A percentile compares a stretch with the other conserved stretches of the same genome.
Evolutionary conservation across 2,797 vertebrate species (phyloP).

Genomic region (Cephalopachus bancanus): DNA sequence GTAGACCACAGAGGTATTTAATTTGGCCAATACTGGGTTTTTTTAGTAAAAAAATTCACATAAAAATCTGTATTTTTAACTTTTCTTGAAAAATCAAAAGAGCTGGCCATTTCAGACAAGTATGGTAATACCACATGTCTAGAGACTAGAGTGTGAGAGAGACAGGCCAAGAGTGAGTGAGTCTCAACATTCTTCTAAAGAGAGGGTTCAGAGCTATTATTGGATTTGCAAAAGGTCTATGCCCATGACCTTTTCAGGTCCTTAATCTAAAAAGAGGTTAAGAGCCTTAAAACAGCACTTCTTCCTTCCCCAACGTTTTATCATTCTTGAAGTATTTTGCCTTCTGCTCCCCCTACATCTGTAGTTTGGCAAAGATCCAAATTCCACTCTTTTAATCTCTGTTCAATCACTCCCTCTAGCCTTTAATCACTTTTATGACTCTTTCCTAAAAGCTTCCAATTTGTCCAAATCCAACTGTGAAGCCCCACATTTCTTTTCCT

Average conservation of each 20-base stretch:
- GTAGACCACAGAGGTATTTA: background rate
- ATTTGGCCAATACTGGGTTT: background rate
- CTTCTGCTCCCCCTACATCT: conserved; percentile 11
- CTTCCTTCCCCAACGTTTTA: background rate
- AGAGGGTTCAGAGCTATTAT: background rate
- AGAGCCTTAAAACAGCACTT: background rate
- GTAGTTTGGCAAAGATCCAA: background rate
- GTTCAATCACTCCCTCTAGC: conserved; percentile 21
- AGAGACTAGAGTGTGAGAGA: background rate
- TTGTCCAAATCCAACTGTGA: conserved; percentile 52
- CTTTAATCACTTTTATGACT: conserved; percentile 67
- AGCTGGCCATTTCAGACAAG: background rate
- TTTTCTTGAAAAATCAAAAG: conserved; percentile 55
- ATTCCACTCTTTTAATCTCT: conserved; percentile 54
- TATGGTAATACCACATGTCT: background rate
- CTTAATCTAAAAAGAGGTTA: background rate
- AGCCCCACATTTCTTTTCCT: conserved; percentile 27
- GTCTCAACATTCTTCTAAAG: background rate
- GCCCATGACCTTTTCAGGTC: background rate
- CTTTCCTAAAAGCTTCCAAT: conserved; percentile 44
- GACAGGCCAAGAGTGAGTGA: background rate
- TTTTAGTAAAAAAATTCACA: background rate
- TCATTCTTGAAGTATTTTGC: background rate
- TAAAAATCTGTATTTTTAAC: background rate
- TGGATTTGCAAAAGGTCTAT: background rate